phyloP scores from a whole-genome alignment of 1,140 invertebrate species.

The Lanistes nyassanus region DNA sequence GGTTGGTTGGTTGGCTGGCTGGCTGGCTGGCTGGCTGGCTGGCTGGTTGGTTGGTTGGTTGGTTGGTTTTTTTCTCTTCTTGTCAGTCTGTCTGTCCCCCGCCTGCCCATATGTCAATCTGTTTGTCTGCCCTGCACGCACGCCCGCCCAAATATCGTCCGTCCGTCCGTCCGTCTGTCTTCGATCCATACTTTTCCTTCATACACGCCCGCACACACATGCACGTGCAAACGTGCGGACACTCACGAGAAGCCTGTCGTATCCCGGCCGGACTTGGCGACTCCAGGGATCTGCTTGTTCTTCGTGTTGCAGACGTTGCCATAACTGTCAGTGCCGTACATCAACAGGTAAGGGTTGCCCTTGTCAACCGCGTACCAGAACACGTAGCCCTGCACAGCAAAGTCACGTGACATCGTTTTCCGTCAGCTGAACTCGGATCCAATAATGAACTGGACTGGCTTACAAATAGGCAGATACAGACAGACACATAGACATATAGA shows the following conservation, averaged over 20 bases:
- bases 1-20: too few relatives aligned
- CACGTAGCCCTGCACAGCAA: constrained; percentile 63
- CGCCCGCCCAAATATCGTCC: too few relatives aligned
- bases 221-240: background rate
- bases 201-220: background rate
- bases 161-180: constrained; percentile 9
- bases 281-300: constrained; percentile 62
- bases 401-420: background rate
- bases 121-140: too few relatives aligned
- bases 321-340: constrained; percentile 77
- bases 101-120: constrained; percentile 1
- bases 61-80: too few relatives aligned
- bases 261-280: constrained; percentile 68
- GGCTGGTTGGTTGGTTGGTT: too few relatives aligned
- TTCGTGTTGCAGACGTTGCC: constrained; percentile 75
- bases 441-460: background rate
- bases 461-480: too few relatives aligned
- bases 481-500: too few relatives aligned
- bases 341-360: constrained; percentile 68
- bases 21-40: too few relatives aligned
- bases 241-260: constrained; percentile 69
- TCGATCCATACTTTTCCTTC: background rate
- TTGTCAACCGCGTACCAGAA: constrained; percentile 69
- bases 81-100: constrained; percentile 3
- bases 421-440: too few relatives aligned